Evolutionary conservation across 2,113 vertebrate species (phyloP).

Genomic region (Heliornis fulica): DNA sequence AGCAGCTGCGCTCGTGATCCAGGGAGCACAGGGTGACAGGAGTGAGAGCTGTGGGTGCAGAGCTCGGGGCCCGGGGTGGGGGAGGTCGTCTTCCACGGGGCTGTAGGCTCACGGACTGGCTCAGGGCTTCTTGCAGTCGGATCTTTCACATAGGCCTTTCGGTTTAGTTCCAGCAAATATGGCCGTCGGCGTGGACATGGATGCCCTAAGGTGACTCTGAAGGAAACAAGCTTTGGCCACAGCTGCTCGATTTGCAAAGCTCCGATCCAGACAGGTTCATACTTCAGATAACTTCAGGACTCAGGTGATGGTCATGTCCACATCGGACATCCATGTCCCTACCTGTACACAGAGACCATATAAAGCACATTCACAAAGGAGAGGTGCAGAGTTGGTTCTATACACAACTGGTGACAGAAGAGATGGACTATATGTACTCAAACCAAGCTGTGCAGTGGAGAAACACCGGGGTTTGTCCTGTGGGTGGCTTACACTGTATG

Average conservation of each 20-base stretch:
- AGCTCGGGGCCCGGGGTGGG: too few species aligned
- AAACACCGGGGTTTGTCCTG: not conserved
- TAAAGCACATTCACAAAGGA: too few species aligned
- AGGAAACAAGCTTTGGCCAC: not conserved
- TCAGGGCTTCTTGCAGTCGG: not conserved
- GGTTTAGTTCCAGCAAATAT: not conserved
- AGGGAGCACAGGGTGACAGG: rapidly evolving
- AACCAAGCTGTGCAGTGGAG: not conserved
- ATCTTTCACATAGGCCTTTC: not conserved
- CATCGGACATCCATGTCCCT: rapidly evolving
- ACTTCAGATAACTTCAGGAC: not conserved
- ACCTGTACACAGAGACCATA: not conserved
- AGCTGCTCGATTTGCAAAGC: not conserved
- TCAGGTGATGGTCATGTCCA: not conserved
- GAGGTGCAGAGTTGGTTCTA: not conserved
- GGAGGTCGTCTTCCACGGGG: not conserved
- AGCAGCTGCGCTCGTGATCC: rapidly evolving
- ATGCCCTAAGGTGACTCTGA: not conserved
- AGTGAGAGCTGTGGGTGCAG: not conserved
- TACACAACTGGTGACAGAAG: not conserved
- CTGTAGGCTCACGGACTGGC: too few species aligned
- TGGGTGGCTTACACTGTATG: not conserved
- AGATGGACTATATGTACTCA: not conserved
- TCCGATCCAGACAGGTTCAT: not conserved
- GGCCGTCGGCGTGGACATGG: not conserved